These are phyloP conservation scores for Monoplex corrugatus DNA, from an alignment of 2,888 invertebrate species.

Conservation along the genomic window DNA sequence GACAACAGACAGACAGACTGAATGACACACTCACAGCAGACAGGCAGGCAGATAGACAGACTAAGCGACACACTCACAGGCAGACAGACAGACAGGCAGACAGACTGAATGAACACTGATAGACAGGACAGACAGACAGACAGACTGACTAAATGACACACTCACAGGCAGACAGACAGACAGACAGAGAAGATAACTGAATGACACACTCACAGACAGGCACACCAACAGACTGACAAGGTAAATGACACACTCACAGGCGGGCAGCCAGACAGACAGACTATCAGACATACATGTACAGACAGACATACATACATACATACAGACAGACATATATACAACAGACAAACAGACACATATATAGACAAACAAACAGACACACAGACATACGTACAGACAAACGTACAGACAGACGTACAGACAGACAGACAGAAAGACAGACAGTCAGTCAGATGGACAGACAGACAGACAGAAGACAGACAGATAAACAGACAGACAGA, in stretches of 20 bases:
- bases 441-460: not conserved
- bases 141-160: not conserved
- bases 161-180: too few relatives aligned
- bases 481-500: not conserved
- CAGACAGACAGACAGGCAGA: too few relatives aligned
- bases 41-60: not conserved
- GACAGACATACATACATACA: too few relatives aligned
- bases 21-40: not conserved
- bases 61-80: not conserved
- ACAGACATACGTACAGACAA: not conserved
- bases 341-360: too few relatives aligned
- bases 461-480: not conserved
- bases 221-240: not conserved
- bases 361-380: not conserved
- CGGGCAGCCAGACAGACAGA: not conserved
- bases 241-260: not conserved
- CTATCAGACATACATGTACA: too few relatives aligned
- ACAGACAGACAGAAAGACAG: not conserved
- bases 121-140: not conserved
- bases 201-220: not conserved
- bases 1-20: not conserved
- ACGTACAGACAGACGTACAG: not conserved
- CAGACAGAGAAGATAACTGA: too few relatives aligned
- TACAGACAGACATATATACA: not conserved
- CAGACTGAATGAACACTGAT: too few relatives aligned